phyloP scores from a whole-genome alignment of 2,888 invertebrate genomes.

The Unio delphinus region DNA sequence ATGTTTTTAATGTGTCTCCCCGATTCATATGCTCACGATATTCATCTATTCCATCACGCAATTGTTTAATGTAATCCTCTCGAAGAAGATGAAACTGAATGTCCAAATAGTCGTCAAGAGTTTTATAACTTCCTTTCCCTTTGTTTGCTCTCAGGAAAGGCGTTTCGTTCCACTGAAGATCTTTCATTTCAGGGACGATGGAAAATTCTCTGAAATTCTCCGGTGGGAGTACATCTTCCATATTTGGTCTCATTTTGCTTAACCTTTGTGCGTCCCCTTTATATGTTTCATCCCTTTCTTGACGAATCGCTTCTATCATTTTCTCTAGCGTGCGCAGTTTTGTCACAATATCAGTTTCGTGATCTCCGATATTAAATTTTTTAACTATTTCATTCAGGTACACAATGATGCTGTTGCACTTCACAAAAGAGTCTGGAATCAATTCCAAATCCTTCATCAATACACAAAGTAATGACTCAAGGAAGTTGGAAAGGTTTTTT shows the following conservation, averaged over 20 bases:
- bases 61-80: constrained; percentile 85
- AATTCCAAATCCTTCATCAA: constrained; percentile 10
- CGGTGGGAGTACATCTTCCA: constrained; percentile 13
- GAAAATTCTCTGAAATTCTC: constrained; percentile 31
- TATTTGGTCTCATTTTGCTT: too few species aligned
- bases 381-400: constrained; percentile 6
- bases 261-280: too few species aligned
- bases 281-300: constrained; percentile 1
- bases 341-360: background rate
- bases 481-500: background rate
- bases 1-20: constrained; percentile 8
- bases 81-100: constrained; percentile 83
- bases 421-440: constrained; percentile 11
- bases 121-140: constrained; percentile 77
- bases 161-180: constrained; percentile 59
- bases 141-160: constrained; percentile 77
- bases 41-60: constrained; percentile 79
- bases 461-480: constrained; percentile 4
- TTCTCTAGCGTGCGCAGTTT: constrained; percentile 1
- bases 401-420: constrained; percentile 9
- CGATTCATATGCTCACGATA: constrained; percentile 67
- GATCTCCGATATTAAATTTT: constrained; percentile 1
- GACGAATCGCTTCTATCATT: background rate
- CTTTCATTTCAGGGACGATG: constrained; percentile 61
- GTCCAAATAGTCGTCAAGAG: constrained; percentile 82